Percentiles rank a stretch among this genome's conserved stretches.
Conservation (phyloP, 2,888 invertebrate species). For the Andrena praecox region DNA sequence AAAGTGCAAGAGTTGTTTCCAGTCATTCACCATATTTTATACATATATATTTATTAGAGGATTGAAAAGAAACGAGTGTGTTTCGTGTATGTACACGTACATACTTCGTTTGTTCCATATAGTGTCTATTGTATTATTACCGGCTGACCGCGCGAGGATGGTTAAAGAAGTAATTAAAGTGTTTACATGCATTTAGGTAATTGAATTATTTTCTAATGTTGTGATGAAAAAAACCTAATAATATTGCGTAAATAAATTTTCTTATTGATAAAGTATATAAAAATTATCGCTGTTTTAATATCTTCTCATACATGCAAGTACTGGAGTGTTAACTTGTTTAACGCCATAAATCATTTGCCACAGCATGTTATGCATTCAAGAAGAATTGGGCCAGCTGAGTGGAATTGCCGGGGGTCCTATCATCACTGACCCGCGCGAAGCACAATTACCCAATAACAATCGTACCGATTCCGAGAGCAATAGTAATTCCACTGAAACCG, state of each 20-base stretch:
- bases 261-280: background rate
- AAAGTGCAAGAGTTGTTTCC: background rate
- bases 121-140: background rate
- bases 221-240: background rate
- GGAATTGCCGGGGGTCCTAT: slow-evolving; percentile 79
- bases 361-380: slow-evolving; percentile 89
- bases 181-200: background rate
- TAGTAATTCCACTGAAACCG: slow-evolving; percentile 79
- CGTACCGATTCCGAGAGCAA: slow-evolving; percentile 78
- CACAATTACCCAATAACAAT: slow-evolving; percentile 76
- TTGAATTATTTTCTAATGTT: background rate
- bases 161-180: background rate
- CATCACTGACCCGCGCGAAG: slow-evolving; percentile 74
- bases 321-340: background rate
- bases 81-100: background rate
- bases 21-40: background rate
- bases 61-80: background rate
- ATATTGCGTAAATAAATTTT: background rate
- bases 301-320: background rate
- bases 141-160: background rate
- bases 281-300: background rate
- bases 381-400: slow-evolving; percentile 87
- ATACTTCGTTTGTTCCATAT: background rate
- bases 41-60: background rate
- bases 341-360: slow-evolving; percentile 47